Conservation (phyloP, 2,888 invertebrate genomes). For the Cryptocephalus moraei region DNA sequence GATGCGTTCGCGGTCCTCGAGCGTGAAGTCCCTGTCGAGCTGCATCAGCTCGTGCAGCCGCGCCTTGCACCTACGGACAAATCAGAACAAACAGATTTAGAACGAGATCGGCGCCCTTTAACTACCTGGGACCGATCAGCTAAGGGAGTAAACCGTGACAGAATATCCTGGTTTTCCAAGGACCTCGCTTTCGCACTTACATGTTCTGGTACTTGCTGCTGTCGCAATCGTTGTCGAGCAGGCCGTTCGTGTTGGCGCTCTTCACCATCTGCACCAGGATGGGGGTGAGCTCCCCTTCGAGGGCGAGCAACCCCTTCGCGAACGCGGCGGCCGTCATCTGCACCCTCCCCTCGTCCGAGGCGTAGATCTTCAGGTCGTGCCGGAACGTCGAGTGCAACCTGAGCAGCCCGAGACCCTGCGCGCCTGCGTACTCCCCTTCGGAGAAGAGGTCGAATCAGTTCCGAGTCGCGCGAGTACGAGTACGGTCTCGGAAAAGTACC, state of each 20-base stretch:
- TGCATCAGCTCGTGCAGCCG: conserved; percentile 88
- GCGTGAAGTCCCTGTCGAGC: conserved; percentile 75
- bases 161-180: too few relatives aligned
- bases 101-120: too few relatives aligned
- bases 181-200: conserved; percentile 42
- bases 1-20: conserved; percentile 74
- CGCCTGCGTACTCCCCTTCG: conserved; percentile 73
- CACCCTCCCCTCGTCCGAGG: conserved; percentile 97
- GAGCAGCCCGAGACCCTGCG: conserved; percentile 91
- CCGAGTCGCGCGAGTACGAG: too few relatives aligned
- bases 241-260: conserved; percentile 96
- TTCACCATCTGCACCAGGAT: conserved; percentile 99
- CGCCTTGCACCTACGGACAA: conserved; percentile 79
- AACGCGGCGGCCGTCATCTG: conserved; percentile 99
- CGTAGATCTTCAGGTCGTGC: conserved; percentile 98
- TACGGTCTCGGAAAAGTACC: too few relatives aligned
- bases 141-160: too few relatives aligned
- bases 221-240: conserved; percentile 96
- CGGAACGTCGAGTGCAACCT: conserved; percentile 96
- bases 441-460: too few relatives aligned
- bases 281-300: conserved; percentile 97
- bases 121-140: too few relatives aligned
- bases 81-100: not conserved
- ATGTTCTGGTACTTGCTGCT: conserved; percentile 91
- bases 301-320: conserved; percentile 91